A percentile compares a stretch with the other conserved stretches of the same genome.
Conservation (phyloP, 2,888 invertebrate genomes). For the Leucophora obtusa region DNA sequence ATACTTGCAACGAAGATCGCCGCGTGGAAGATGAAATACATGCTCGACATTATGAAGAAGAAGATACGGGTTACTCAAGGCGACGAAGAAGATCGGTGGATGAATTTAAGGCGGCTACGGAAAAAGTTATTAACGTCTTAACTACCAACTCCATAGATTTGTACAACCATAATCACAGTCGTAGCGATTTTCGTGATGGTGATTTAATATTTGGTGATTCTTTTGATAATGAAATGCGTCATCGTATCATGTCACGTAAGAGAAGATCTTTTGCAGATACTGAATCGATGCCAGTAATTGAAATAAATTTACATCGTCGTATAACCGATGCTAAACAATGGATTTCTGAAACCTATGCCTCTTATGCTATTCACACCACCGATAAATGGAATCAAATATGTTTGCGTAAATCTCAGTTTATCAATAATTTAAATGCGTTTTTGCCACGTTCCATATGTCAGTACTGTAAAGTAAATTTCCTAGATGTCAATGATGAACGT, state of each 20-base stretch:
- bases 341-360: slow-evolving; percentile 92
- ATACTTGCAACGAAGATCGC: slow-evolving; percentile 84
- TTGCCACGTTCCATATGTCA: slow-evolving; percentile 86
- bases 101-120: slow-evolving; percentile 6
- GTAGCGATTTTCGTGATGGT: slow-evolving; percentile 78
- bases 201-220: slow-evolving; percentile 81
- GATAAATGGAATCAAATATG: slow-evolving; percentile 90
- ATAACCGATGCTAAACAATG: slow-evolving; percentile 89
- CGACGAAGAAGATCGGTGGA: slow-evolving; percentile 74
- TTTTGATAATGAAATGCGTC: slow-evolving; percentile 80
- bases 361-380: slow-evolving; percentile 90
- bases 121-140: slow-evolving; percentile 32
- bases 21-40: slow-evolving; percentile 81
- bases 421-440: slow-evolving; percentile 88
- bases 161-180: slow-evolving; percentile 72
- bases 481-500: slow-evolving; percentile 88
- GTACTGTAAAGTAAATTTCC: slow-evolving; percentile 86
- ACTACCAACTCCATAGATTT: slow-evolving; percentile 67
- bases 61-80: slow-evolving; percentile 81
- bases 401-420: slow-evolving; percentile 87
- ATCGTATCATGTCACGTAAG: slow-evolving; percentile 80
- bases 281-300: slow-evolving; percentile 73
- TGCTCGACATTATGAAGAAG: slow-evolving; percentile 80
- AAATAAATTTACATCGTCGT: slow-evolving; percentile 81
- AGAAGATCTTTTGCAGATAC: slow-evolving; percentile 74